Percentiles rank a stretch among this genome's conserved stretches.
Evolutionary conservation across 2,797 vertebrate genomes (phyloP).

Genomic region (Artibeus jamaicensis): DNA sequence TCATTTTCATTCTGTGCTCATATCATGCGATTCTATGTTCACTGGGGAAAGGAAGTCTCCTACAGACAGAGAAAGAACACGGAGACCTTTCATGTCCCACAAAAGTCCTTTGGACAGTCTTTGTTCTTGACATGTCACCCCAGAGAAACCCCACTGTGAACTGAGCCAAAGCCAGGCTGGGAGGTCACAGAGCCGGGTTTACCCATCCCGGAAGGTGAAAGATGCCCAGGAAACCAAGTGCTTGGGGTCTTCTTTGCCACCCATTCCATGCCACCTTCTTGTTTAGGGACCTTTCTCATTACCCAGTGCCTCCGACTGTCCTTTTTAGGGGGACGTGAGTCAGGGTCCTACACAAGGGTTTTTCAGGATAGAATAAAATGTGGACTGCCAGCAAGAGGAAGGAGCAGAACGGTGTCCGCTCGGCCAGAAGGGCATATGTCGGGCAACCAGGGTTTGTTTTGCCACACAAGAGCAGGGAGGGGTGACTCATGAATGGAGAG

Average conservation of each 20-base stretch:
- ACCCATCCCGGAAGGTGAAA: background rate
- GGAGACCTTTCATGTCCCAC: background rate
- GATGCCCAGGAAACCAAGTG: background rate
- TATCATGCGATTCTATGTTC: background rate
- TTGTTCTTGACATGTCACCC: background rate
- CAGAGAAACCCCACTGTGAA: background rate
- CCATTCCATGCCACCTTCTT: background rate
- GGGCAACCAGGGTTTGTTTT: background rate
- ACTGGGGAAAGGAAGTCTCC: background rate
- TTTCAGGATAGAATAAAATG: background rate
- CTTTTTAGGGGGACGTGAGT: background rate
- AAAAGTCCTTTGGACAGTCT: background rate
- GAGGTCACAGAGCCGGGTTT: background rate
- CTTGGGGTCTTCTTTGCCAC: background rate
- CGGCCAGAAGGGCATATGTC: background rate
- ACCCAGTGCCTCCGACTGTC: background rate
- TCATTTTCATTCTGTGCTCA: background rate
- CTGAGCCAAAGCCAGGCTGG: background rate
- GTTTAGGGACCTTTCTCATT: background rate
- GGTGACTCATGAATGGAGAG: slow-evolving; percentile 11
- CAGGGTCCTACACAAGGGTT: background rate
- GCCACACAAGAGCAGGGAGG: background rate
- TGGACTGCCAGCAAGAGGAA: background rate
- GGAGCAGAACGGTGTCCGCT: background rate
- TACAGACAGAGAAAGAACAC: background rate